Base-by-base conservation (phyloP, 2,888 invertebrate genomes). In the Scaptomyza parva region DNA sequence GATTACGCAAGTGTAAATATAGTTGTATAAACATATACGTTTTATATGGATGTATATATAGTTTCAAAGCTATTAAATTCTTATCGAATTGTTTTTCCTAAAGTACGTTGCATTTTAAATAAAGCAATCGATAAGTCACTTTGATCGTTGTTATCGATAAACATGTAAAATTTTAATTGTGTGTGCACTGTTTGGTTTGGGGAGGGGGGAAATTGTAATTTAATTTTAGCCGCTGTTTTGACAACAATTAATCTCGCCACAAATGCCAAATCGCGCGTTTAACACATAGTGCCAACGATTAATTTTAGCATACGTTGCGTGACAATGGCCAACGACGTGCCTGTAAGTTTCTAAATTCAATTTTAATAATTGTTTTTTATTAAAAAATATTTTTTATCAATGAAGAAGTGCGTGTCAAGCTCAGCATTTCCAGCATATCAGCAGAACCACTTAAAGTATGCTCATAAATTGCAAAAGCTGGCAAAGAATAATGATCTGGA, bases 201-300 rank as follows among this genome's bases (percentile, higher is more conserved):
- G 40, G 37, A 20, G 17, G 14, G 35, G 12, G 44, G 39, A 7
- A 11, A 5, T 40, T 68, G 11, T 41, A 50, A 62, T 82, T 84
- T 86, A 84, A 87, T 68, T 70, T 76, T 86, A 83, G 83, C 75
- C 60, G 55, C 61, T 17, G 2, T 68, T 45, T 69, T 76, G 84
- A 84, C 88, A 88, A 72, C 59, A 69, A 84, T 83, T 79, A 88
- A 88, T 85, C 70, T 77, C 50, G 44, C 35, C 35, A 35, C 80
- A 82, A 85, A 81, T 78, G 79, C 64, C 82, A 78, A 81, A 48
- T 73, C 52, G 59, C 26, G 60, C 64, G 71, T 65, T 76, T 73
- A 76, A 67, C 53, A 69, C 53, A 58, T 85, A 87, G 82, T 87
- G 78, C 64, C 83, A 70, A 63, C 65, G 72, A 72, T 83, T 88